These are phyloP conservation scores for Stratiolaelaps scimitus DNA, from an alignment of 1,140 invertebrate species.

Conservation along the genomic window DNA sequence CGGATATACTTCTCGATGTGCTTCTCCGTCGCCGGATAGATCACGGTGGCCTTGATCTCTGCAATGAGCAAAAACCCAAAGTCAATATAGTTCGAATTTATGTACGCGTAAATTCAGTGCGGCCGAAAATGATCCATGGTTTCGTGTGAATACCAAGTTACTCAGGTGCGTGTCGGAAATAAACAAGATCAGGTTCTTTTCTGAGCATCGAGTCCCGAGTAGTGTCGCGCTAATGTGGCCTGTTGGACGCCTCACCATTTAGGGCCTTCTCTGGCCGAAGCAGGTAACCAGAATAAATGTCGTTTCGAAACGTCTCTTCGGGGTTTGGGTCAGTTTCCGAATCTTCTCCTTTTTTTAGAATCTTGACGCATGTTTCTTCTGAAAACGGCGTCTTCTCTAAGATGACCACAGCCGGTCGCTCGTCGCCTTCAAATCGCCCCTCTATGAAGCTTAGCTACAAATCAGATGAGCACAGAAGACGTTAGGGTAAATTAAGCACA, in stretches of 20 bases:
- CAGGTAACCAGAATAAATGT: conserved; percentile 72
- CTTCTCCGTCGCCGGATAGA: conserved; percentile 80
- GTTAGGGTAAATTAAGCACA: too few species aligned
- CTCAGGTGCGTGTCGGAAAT: conserved; percentile 11
- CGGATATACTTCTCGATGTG: conserved; percentile 72
- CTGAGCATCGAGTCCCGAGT: too few species aligned
- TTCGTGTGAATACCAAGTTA: neutral
- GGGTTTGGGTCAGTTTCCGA: conserved; percentile 41
- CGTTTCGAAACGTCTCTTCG: conserved; percentile 60
- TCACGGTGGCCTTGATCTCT: conserved; percentile 70
- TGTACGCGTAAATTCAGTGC: conserved; percentile 35
- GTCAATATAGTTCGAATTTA: conserved; percentile 33
- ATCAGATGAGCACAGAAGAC: too few species aligned
- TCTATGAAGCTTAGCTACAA: neutral
- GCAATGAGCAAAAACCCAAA: conserved; percentile 37
- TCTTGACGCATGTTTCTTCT: conserved; percentile 48
- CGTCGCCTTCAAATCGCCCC: conserved; percentile 42
- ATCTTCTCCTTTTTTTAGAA: conserved; percentile 45
- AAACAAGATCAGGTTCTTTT: neutral
- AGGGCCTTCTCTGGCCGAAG: conserved; percentile 51
- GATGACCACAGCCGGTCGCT: conserved; percentile 54
- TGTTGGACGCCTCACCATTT: conserved; percentile 50
- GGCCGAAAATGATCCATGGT: too few species aligned
- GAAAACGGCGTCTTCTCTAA: conserved; percentile 72
- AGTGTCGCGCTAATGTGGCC: too few species aligned